Conservation (phyloP, 92 coral and sea anemone genomes). For the Pocillopora meandrina region DNA sequence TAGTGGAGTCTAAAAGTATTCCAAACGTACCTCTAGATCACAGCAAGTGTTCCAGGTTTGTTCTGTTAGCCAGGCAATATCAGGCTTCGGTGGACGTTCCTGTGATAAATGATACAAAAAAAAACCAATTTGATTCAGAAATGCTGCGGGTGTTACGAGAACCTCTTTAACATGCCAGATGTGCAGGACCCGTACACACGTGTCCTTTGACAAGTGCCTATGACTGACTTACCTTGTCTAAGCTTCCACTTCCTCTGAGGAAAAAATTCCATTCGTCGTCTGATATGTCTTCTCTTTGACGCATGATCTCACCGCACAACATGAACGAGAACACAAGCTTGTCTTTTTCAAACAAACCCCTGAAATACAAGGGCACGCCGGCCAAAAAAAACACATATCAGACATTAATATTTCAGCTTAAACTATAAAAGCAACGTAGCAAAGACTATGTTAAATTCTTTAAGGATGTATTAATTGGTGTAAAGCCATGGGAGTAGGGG, state of each 20-base stretch:
- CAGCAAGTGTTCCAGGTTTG: slow-evolving; percentile 92
- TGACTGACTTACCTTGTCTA: slow-evolving; percentile 75
- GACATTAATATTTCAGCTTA: no score
- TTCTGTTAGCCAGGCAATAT: slow-evolving; percentile 85
- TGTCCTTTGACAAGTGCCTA: not conserved
- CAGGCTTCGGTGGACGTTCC: slow-evolving; percentile 97
- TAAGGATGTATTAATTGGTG: no score
- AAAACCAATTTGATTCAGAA: not conserved
- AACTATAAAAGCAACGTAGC: no score
- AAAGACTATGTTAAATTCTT: no score
- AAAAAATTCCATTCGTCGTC: slow-evolving; percentile 94
- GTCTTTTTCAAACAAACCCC: slow-evolving; percentile 97
- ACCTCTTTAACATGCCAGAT: not conserved
- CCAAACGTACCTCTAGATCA: slow-evolving; percentile 79
- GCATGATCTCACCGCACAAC: slow-evolving; percentile 97
- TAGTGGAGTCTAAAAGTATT: no score
- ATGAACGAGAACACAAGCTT: slow-evolving; percentile 96
- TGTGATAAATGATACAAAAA: slow-evolving; percentile 20
- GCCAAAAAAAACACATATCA: not conserved
- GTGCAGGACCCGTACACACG: not conserved
- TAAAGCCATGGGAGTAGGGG: no score
- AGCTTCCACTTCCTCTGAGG: slow-evolving; percentile 90
- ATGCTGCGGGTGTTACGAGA: not conserved
- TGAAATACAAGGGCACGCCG: not conserved
- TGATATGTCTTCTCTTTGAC: slow-evolving; percentile 83